phyloP scores from a whole-genome alignment of 2,113 vertebrate species.

The Chionomys nivalis region DNA sequence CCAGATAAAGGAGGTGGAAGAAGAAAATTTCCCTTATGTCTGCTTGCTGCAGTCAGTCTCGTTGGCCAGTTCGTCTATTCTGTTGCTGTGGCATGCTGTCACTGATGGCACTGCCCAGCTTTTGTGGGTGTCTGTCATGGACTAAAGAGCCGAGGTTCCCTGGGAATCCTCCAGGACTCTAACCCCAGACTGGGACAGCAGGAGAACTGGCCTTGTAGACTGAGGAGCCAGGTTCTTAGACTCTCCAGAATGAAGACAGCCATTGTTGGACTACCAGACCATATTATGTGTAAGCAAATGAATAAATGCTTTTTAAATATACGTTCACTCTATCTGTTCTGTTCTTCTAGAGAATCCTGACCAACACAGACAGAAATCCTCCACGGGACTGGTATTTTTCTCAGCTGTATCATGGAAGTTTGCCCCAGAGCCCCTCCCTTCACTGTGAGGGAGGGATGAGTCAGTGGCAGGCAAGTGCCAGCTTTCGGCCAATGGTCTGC shows the following conservation, averaged over 20 bases:
- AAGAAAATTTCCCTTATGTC: not conserved
- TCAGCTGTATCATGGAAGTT: not conserved
- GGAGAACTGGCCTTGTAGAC: not conserved
- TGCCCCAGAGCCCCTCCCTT: rapidly evolving
- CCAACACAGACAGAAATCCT: not conserved
- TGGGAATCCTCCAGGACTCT: not conserved
- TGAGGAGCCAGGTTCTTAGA: not conserved
- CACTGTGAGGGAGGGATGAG: rapidly evolving
- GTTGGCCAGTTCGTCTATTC: not conserved
- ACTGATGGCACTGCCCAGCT: not conserved
- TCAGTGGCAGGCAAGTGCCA: rapidly evolving
- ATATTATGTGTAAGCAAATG: too few relatives aligned
- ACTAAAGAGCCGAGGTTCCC: not conserved
- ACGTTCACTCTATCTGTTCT: not conserved
- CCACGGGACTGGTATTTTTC: not conserved
- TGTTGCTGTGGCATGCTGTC: rapidly evolving
- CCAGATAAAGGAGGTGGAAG: not conserved
- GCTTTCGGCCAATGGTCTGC: rapidly evolving
- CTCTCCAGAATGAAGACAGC: not conserved
- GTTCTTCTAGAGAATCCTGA: not conserved
- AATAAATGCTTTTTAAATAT: not conserved
- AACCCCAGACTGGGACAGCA: not conserved
- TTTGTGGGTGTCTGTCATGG: not conserved
- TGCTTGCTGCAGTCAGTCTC: not conserved
- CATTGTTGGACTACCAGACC: not conserved